Evolutionary conservation across 2,797 vertebrate genomes (phyloP).

Genomic region (Lacerta agilis): DNA sequence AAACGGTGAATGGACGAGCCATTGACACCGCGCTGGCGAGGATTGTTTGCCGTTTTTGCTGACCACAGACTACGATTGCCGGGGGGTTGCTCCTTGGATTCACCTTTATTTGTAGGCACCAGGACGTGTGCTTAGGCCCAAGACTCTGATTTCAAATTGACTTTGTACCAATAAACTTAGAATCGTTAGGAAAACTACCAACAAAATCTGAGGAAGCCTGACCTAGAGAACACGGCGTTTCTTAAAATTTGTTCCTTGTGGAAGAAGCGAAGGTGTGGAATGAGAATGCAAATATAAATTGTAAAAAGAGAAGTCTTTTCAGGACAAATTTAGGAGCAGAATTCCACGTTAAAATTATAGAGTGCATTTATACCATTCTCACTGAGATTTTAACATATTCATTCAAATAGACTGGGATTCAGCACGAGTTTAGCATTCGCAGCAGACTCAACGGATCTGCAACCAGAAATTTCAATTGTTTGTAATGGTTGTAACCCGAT

Average conservation of each 20-base stretch:
- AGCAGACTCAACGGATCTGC: not conserved
- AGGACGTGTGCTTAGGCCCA: too few relatives aligned
- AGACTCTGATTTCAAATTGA: too few relatives aligned
- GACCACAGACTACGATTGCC: too few relatives aligned
- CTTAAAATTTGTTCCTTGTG: not conserved
- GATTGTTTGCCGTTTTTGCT: too few relatives aligned
- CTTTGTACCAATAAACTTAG: too few relatives aligned
- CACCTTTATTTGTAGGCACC: too few relatives aligned
- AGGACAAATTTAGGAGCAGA: not conserved
- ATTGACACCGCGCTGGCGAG: too few relatives aligned
- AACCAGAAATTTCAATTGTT: not conserved
- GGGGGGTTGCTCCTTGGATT: too few relatives aligned
- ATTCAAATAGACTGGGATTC: not conserved
- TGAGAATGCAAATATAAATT: not conserved
- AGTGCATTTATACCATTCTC: constrained; percentile 49
- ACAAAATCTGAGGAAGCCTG: not conserved
- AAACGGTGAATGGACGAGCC: too few relatives aligned
- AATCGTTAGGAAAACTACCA: not conserved
- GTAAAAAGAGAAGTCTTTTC: not conserved
- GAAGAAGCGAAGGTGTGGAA: not conserved
- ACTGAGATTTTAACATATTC: constrained; percentile 47
- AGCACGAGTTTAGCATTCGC: constrained; percentile 18
- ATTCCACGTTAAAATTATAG: constrained; percentile 12
- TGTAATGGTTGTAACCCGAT: not conserved
- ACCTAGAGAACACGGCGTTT: not conserved